Evolutionary conservation across 2,797 vertebrate genomes (phyloP).

Genomic region (Glossophaga mutica): DNA sequence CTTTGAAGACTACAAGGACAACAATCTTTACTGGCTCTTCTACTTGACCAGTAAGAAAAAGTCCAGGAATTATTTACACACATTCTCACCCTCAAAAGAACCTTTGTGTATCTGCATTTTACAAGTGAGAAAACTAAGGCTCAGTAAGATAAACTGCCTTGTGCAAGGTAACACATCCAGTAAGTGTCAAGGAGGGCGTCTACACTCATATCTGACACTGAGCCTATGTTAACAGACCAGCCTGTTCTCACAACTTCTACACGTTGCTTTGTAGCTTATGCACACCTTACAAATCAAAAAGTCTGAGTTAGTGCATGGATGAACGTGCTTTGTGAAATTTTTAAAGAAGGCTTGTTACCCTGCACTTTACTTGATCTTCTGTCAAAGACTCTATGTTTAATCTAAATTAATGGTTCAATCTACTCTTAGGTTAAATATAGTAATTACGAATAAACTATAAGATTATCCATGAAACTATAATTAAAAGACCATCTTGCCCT

Average conservation of each 20-base stretch:
- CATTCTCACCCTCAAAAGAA: neutral
- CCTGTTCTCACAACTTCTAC: neutral
- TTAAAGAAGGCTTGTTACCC: neutral
- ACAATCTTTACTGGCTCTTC: neutral
- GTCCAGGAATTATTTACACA: neutral
- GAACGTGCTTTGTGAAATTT: neutral
- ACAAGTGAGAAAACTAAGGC: neutral
- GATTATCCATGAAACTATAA: neutral
- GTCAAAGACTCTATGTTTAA: constrained; percentile 5
- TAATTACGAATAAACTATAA: neutral
- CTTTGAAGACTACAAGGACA: neutral
- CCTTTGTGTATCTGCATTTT: neutral
- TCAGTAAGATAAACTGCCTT: neutral
- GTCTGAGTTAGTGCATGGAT: neutral
- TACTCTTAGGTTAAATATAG: constrained; percentile 36
- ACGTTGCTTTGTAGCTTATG: neutral
- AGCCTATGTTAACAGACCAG: neutral
- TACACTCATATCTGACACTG: neutral
- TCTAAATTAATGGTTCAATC: neutral
- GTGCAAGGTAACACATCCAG: neutral
- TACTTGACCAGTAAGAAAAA: neutral
- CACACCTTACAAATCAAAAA: neutral
- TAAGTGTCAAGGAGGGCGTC: neutral
- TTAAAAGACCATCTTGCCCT: neutral
- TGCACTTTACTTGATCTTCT: neutral